These are phyloP conservation scores for Python bivittatus DNA, from an alignment of 2,113 vertebrate species.

Conservation along the genomic window DNA sequence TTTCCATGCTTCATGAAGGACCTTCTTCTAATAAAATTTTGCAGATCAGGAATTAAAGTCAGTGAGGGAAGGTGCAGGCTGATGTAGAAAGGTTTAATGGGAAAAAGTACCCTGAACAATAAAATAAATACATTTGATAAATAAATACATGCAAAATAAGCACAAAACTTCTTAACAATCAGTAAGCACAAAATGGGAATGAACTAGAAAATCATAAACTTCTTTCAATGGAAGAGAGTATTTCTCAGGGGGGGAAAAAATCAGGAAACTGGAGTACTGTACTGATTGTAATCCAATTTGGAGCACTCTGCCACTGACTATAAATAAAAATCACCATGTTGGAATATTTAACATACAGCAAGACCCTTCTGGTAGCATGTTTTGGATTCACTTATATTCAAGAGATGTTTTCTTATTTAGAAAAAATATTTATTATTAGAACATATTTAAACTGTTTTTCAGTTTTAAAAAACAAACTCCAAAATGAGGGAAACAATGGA, in stretches of 20 bases:
- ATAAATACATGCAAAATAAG: not conserved
- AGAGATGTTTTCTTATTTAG: not conserved
- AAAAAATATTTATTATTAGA: not conserved
- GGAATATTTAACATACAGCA: not conserved
- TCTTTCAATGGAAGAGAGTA: not conserved
- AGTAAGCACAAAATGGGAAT: not conserved
- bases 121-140: not conserved
- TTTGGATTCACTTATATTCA: not conserved
- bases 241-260: not conserved
- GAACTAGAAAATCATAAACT: not conserved
- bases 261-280: not conserved
- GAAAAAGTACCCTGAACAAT: not conserved
- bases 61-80: not conserved
- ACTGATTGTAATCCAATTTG: not conserved
- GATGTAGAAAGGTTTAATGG: not conserved
- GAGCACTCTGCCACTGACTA: not conserved
- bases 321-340: not conserved
- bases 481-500: not conserved
- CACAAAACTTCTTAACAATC: not conserved
- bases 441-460: too few species aligned
- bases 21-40: not conserved
- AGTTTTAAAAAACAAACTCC: too few species aligned
- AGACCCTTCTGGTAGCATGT: not conserved
- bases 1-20: not conserved
- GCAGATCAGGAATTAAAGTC: not conserved